Evolutionary conservation across 1,140 invertebrate species (phyloP).

Genomic region (Mamestra configurata): DNA sequence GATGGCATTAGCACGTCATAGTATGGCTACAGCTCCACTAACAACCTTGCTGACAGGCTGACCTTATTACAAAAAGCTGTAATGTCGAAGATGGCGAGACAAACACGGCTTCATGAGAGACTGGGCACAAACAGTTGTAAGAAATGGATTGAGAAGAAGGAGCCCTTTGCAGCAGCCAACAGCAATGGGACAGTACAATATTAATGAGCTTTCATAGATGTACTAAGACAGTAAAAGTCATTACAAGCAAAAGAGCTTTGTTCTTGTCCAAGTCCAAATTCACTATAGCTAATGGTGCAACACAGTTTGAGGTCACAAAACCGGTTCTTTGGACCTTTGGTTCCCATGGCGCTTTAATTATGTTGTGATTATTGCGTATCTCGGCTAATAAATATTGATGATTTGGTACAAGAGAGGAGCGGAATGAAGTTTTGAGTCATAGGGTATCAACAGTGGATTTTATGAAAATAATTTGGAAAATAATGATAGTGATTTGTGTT

Average conservation of each 20-base stretch:
- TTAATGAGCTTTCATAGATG: not conserved
- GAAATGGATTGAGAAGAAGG: no score
- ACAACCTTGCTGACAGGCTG: no score
- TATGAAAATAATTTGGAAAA: not conserved
- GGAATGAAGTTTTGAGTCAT: not conserved
- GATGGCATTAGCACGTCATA: no score
- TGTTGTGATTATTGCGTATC: constrained; percentile 40
- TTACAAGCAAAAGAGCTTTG: not conserved
- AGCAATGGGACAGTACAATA: no score
- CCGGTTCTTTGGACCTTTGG: constrained; percentile 1
- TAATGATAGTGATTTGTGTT: no score
- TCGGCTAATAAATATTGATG: constrained; percentile 27
- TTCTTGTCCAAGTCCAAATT: not conserved
- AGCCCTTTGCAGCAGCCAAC: no score
- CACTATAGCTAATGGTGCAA: constrained; percentile 2
- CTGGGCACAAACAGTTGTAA: no score
- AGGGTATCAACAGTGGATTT: not conserved
- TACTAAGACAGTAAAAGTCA: not conserved
- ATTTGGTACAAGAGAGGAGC: not conserved
- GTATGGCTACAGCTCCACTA: no score
- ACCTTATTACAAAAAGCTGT: no score
- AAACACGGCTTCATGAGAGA: no score
- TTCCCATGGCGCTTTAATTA: constrained; percentile 31
- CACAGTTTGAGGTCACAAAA: constrained; percentile 14
- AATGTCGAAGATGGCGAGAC: no score